A percentile compares a stretch with the other conserved stretches of the same genome.
phyloP scores from a whole-genome alignment of 2,888 invertebrate genomes.

The Hanleya hanleyi region DNA sequence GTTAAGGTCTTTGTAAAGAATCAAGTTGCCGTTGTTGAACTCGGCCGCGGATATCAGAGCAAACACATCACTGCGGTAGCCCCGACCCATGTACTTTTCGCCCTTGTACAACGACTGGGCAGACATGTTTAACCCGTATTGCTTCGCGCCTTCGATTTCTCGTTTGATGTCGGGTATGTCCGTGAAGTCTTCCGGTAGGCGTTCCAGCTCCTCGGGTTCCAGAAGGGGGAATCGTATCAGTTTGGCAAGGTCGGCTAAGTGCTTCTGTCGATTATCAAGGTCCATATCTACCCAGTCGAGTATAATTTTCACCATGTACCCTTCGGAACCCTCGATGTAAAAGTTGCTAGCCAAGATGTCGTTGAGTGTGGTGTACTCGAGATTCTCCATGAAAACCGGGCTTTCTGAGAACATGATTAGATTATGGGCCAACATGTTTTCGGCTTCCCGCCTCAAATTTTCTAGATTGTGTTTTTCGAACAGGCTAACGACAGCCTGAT shows the following conservation, averaged over 20 bases:
- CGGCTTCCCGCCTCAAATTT: conserved; percentile 63
- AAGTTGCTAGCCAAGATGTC: conserved; percentile 63
- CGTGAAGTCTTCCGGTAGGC: conserved; percentile 49
- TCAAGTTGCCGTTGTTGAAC: conserved; percentile 26
- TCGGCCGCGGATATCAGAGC: conserved; percentile 43
- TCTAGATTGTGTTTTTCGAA: conserved; percentile 67
- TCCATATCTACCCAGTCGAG: conserved; percentile 62
- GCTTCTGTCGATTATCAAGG: conserved; percentile 47
- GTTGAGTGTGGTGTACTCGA: conserved; percentile 61
- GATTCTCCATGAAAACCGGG: conserved; percentile 52
- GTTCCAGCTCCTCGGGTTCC: conserved; percentile 61
- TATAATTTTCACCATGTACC: conserved; percentile 50
- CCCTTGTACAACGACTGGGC: conserved; percentile 57
- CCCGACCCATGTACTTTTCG: conserved; percentile 48
- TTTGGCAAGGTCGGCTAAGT: conserved; percentile 54
- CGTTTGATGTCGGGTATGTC: conserved; percentile 50
- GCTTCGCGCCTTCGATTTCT: conserved; percentile 62
- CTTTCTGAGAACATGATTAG: conserved; percentile 55
- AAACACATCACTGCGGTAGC: conserved; percentile 35
- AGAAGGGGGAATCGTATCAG: conserved; percentile 66
- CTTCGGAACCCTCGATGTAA: conserved; percentile 67
- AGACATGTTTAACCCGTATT: conserved; percentile 57
- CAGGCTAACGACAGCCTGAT: conserved; percentile 57
- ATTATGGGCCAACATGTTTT: conserved; percentile 62
- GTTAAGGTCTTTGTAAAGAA: conserved; percentile 38